Evolutionary conservation across 2,888 invertebrate species (phyloP).

Genomic region (Limnephilus rhombicus): DNA sequence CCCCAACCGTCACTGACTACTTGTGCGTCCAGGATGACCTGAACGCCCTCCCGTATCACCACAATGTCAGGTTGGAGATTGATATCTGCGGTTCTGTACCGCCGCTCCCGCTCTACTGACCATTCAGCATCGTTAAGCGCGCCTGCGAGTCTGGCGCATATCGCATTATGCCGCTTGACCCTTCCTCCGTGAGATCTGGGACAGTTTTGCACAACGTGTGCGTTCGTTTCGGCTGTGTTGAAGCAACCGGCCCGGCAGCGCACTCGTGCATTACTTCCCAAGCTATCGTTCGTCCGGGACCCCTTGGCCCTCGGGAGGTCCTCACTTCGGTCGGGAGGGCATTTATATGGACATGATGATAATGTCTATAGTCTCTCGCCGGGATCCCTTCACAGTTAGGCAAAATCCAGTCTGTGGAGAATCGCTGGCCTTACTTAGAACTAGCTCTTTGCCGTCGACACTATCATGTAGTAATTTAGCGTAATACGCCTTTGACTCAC

Average conservation of each 20-base stretch:
- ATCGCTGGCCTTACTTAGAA: too few species aligned
- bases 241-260: slow-evolving; percentile 68
- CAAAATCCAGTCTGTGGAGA: slow-evolving; percentile 41
- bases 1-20: background rate
- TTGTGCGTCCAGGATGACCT: background rate
- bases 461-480: background rate
- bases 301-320: slow-evolving; percentile 64
- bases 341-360: slow-evolving; percentile 7
- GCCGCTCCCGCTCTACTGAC: slow-evolving; percentile 67
- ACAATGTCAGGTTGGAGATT: background rate
- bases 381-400: slow-evolving; percentile 66
- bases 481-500: background rate
- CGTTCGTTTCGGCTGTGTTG: slow-evolving; percentile 67
- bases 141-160: slow-evolving; percentile 66
- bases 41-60: background rate
- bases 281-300: slow-evolving; percentile 69
- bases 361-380: slow-evolving; percentile 69
- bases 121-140: slow-evolving; percentile 67
- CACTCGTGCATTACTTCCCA: slow-evolving; percentile 50
- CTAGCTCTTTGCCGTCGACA: slow-evolving; percentile 36
- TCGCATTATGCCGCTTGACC: slow-evolving; percentile 66
- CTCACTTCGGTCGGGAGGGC: too few species aligned
- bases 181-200: slow-evolving; percentile 67
- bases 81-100: background rate
- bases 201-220: slow-evolving; percentile 69